phyloP scores from a whole-genome alignment of 2,797 vertebrate species.

The Pseudochirops corinnae region DNA sequence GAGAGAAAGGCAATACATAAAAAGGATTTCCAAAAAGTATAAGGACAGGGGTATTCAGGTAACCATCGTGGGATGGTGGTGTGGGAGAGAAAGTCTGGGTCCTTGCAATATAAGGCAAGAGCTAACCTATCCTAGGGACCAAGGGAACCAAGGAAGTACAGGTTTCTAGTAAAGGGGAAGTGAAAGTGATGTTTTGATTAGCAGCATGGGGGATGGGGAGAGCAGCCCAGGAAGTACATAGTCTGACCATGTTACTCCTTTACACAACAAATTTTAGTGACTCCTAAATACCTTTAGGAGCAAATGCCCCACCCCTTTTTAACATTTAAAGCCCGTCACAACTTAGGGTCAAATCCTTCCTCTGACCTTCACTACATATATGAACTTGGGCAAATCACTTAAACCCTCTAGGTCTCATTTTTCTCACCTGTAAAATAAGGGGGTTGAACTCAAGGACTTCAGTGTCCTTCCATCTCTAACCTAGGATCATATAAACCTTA shows the following conservation, averaged over 20 bases:
- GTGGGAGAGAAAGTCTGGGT: neutral
- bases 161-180: neutral
- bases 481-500: neutral
- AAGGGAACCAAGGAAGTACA: neutral
- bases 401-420: neutral
- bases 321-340: neutral
- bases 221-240: neutral
- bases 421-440: neutral
- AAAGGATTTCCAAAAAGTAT: too few species aligned
- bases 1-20: too few species aligned
- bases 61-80: neutral
- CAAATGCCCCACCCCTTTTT: neutral
- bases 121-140: neutral
- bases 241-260: neutral
- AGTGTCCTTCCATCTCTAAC: neutral
- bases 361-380: neutral
- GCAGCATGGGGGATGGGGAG: too few species aligned
- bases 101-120: too few species aligned
- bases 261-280: neutral
- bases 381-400: neutral
- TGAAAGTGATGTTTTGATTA: neutral
- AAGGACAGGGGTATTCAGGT: too few species aligned
- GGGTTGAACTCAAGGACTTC: neutral
- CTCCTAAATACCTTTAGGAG: neutral
- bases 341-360: neutral